A percentile compares a stretch with the other conserved stretches of the same genome.
These are phyloP conservation scores for Thymallus thymallus DNA, from an alignment of 2,113 vertebrate species.

Conservation along the genomic window DNA sequence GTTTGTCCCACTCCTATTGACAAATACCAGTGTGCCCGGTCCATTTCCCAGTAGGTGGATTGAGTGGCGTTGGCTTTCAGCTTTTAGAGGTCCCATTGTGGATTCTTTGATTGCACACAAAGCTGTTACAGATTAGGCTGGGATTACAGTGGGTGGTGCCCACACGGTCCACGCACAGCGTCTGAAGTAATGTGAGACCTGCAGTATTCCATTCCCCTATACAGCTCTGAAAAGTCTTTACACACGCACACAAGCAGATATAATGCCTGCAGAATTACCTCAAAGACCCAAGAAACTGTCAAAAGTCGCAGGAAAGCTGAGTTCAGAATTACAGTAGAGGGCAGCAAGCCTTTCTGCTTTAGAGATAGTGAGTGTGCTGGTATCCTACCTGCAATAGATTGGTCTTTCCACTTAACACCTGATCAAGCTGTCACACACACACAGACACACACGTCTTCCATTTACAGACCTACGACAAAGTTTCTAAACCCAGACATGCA, in stretches of 20 bases:
- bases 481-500: too few relatives aligned
- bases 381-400: too few relatives aligned
- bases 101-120: slow-evolving; percentile 52
- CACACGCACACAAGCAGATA: slow-evolving; percentile 6
- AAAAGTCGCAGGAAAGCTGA: too few relatives aligned
- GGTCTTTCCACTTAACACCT: too few relatives aligned
- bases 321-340: too few relatives aligned
- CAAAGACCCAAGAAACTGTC: too few relatives aligned
- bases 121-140: slow-evolving; percentile 46
- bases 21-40: neutral
- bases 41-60: neutral
- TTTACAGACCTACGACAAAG: too few relatives aligned
- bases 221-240: slow-evolving; percentile 20
- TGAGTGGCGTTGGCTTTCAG: neutral
- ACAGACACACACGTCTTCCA: too few relatives aligned
- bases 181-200: slow-evolving; percentile 47
- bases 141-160: slow-evolving; percentile 47
- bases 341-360: too few relatives aligned
- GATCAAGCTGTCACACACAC: too few relatives aligned
- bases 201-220: neutral
- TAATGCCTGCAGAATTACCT: too few relatives aligned
- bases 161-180: slow-evolving; percentile 29
- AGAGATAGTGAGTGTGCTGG: too few relatives aligned
- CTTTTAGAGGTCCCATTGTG: slow-evolving; percentile 33
- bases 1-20: neutral